phyloP scores from a whole-genome alignment of 2,888 invertebrate species.

The Phasia obesa region DNA sequence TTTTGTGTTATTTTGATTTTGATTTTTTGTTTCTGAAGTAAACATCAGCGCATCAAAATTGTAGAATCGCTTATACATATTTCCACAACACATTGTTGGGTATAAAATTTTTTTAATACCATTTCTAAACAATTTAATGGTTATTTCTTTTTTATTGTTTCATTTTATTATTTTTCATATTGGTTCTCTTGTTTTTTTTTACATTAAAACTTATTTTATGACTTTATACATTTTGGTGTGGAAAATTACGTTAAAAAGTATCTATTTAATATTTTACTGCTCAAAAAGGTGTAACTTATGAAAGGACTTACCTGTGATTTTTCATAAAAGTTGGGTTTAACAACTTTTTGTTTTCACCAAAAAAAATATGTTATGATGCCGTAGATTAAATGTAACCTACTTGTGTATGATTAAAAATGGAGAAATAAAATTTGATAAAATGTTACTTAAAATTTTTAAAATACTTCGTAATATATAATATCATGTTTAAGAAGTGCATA shows the following conservation, averaged over 20 bases:
- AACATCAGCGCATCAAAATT: slow-evolving; percentile 26
- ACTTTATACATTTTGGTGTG: slow-evolving; percentile 43
- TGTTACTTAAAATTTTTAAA: too few relatives aligned
- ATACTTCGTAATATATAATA: too few relatives aligned
- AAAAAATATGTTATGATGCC: too few relatives aligned
- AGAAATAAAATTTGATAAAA: too few relatives aligned
- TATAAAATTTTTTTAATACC: slow-evolving; percentile 11
- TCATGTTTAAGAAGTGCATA: too few relatives aligned
- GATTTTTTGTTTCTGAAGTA: not conserved
- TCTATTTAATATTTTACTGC: slow-evolving; percentile 26
- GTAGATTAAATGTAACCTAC: too few relatives aligned
- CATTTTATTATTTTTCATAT: slow-evolving; percentile 25
- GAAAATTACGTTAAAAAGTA: slow-evolving; percentile 32
- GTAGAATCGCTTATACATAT: slow-evolving; percentile 26
- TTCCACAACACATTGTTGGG: slow-evolving; percentile 23
- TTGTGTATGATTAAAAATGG: too few relatives aligned
- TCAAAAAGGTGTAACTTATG: slow-evolving; percentile 43
- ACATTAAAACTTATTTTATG: slow-evolving; percentile 45
- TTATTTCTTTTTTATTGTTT: slow-evolving; percentile 42
- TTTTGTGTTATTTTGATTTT: slow-evolving; percentile 2
- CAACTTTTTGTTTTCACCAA: too few relatives aligned
- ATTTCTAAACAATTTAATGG: slow-evolving; percentile 47
- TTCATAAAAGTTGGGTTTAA: not conserved
- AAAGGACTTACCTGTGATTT: slow-evolving; percentile 2
- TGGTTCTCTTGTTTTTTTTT: slow-evolving; percentile 10